These are phyloP conservation scores for Electrophaes corylata DNA, from an alignment of 2,888 invertebrate genomes.

Conservation along the genomic window DNA sequence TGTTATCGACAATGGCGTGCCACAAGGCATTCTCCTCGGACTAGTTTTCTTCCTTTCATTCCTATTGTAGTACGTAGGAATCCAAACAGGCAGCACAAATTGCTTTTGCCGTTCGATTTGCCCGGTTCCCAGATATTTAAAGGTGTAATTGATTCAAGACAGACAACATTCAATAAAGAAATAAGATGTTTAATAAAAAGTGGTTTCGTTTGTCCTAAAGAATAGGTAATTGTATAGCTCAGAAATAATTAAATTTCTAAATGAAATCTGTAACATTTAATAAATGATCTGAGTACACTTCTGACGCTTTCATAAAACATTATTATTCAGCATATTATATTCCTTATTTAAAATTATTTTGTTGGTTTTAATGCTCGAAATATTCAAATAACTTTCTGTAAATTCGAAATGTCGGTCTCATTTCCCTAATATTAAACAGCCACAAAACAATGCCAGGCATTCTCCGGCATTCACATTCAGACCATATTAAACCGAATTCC, in stretches of 20 bases:
- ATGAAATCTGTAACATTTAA: too few relatives aligned
- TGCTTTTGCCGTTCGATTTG: conserved; percentile 27
- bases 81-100: conserved; percentile 22
- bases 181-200: not conserved
- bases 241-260: too few relatives aligned
- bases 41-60: conserved; percentile 10
- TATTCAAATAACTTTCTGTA: conserved; percentile 13
- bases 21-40: conserved; percentile 14
- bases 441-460: conserved; percentile 38
- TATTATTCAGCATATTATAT: too few relatives aligned
- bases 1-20: conserved; percentile 18
- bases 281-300: too few relatives aligned
- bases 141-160: not conserved
- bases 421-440: conserved; percentile 36
- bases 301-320: not conserved
- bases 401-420: conserved; percentile 36
- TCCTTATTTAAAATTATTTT: not conserved
- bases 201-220: not conserved
- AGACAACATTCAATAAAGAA: not conserved
- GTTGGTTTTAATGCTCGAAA: not conserved
- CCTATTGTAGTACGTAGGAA: conserved; percentile 10
- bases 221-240: not conserved
- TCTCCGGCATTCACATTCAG: conserved; percentile 36
- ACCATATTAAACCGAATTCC: conserved; percentile 41
- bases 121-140: conserved; percentile 4